phyloP scores from a whole-genome alignment of 2,113 vertebrate species.

The Tenrec ecaudatus region DNA sequence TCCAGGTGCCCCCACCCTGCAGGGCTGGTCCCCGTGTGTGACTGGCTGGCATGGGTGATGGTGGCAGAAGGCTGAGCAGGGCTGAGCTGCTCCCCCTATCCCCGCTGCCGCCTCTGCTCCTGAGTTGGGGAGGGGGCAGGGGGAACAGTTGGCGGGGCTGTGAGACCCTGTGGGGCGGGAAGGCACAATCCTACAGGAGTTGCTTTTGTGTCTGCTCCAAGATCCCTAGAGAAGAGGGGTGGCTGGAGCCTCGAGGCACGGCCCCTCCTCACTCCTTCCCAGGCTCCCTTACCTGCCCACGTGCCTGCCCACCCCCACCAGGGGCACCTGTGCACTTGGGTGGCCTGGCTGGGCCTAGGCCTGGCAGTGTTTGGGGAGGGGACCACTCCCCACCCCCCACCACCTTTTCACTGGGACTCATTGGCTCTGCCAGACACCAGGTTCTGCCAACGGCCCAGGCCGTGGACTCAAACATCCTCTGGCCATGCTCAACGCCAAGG shows the following conservation, averaged over 20 bases:
- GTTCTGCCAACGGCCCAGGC: neutral
- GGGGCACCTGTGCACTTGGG: neutral
- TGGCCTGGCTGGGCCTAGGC: too few species aligned
- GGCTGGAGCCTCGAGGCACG: conserved; percentile 40
- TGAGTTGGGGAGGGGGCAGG: too few species aligned
- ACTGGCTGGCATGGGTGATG: too few species aligned
- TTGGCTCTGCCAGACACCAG: neutral
- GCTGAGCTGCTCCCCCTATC: too few species aligned
- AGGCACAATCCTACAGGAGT: too few species aligned
- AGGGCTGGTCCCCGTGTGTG: too few species aligned
- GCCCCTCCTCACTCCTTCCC: neutral
- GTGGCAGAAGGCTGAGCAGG: too few species aligned
- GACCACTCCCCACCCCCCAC: too few species aligned
- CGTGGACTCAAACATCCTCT: neutral
- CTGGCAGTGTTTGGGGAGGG: too few species aligned
- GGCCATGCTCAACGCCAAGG: neutral
- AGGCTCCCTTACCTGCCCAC: neutral
- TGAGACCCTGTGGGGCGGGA: too few species aligned
- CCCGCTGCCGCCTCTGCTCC: too few species aligned
- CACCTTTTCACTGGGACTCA: neutral
- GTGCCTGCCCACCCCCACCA: neutral
- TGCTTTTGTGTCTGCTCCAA: neutral
- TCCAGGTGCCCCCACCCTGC: neutral
- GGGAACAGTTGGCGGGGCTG: too few species aligned
- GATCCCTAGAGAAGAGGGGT: neutral